phyloP scores from a whole-genome alignment of 2,797 vertebrate genomes.

The Crenichthys baileyi region DNA sequence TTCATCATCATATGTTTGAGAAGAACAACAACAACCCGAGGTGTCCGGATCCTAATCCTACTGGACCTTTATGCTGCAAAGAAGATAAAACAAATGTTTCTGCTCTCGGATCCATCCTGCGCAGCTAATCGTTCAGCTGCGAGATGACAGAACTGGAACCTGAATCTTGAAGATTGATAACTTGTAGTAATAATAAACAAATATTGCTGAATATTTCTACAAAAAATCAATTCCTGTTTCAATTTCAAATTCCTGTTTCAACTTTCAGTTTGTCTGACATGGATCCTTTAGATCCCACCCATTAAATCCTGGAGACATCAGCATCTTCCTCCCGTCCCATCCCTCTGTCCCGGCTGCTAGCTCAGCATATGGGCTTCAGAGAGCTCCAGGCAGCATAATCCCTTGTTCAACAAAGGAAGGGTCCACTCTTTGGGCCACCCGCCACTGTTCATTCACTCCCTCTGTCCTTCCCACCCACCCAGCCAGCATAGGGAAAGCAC shows the following conservation, averaged over 20 bases:
- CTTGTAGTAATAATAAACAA: too few species aligned
- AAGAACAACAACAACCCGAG: too few species aligned
- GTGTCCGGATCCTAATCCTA: too few species aligned
- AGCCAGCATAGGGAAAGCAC: constrained; percentile 19
- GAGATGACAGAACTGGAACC: too few species aligned
- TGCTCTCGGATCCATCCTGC: background rate
- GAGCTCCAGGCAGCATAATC: constrained; percentile 69
- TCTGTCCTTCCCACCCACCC: background rate
- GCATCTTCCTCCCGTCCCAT: constrained; percentile 30
- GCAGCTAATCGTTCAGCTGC: background rate
- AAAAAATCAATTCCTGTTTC: too few species aligned
- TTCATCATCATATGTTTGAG: too few species aligned
- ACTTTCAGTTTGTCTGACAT: background rate
- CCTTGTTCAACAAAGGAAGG: constrained; percentile 69
- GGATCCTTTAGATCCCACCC: constrained; percentile 9
- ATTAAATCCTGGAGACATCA: constrained; percentile 38
- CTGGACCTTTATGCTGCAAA: background rate
- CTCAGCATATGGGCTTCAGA: constrained; percentile 59
- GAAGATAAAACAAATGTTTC: background rate
- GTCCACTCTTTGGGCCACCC: constrained; percentile 50
- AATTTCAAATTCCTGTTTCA: background rate
- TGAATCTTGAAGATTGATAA: too few species aligned
- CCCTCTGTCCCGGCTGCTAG: constrained; percentile 26
- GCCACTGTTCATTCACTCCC: constrained; percentile 39
- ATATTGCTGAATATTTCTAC: background rate